Base-by-base conservation (phyloP, 2,888 invertebrate species). In the Melieria crassipennis region DNA sequence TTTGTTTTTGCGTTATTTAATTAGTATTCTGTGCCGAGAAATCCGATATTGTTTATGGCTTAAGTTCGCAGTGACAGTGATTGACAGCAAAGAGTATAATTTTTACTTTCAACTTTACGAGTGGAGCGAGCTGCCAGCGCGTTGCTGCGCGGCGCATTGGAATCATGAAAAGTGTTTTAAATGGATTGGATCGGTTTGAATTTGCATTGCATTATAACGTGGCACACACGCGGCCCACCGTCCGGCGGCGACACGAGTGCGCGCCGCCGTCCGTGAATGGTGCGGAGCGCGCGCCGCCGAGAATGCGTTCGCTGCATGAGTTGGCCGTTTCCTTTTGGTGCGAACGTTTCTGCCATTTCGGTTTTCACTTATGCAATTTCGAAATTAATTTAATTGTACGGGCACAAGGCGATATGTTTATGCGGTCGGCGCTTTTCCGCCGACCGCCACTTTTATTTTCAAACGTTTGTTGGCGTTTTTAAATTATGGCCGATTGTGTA, bases 41-140 rank as follows among this genome's bases (percentile, higher is more conserved):
- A 81, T 82, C 77, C 76, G 81, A 81, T 81, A 81, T 81, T 81
- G 81, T 79, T 82, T 81, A 81, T 81, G 82, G 82, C 81, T 79
- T 77, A 77, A 76, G 79, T 74, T 79, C 75, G 75, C 81, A 78
- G 75, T 81, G 81, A 82, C 82, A 82, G 82, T 81, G 81, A 81
- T 82, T 81, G 81, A 82, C 81, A 79, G 81, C 79, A 75, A 78
- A 77, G 80, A 77, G 58, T 43, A 6, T 5, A 43, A 58, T 48
- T 58, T 48, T 58, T 58, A 58, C 57, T 57, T 48, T 58, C 66
- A 58, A 66, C 30, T 58, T 30, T 58, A 30, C 30, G 30, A 30
- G 30, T 30, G 30, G 30, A 30, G 30, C 30, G 30, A 30, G 66
- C 13, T 58, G 46, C 16, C 58, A 58, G 47, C 58, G 47, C 52